Base-by-base conservation (phyloP, 2,797 vertebrate genomes). In the Hafferia zeledoni region DNA sequence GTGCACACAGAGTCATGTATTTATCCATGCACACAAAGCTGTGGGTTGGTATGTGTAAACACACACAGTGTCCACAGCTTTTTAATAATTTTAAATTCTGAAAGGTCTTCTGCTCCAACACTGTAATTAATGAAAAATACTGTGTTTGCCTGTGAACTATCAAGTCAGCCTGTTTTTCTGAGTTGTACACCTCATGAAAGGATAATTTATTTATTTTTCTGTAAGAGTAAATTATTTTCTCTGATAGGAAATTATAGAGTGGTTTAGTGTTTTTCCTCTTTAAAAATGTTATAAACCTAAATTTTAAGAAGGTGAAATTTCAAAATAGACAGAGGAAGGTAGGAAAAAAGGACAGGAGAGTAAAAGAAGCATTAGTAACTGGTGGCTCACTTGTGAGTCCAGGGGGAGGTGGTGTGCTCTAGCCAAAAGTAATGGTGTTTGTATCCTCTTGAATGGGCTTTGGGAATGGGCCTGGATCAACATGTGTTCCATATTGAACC, bases 331-430 rank as follows among this genome's bases (percentile, higher is more conserved):
- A 47, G 18, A 43, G 24, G 43, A 57, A 57, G 31, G 67, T 43
- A 57, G 44, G 39, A 44, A 1, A 1, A 33, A 20, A 8, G 24
- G 8, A 31, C 4, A 9, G 41, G 39, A 61, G 17, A 83, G 8
- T 18, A 44, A 63, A 67, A 68, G 50, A 76, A 71, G 15, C 30
- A 6, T 35, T 63, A 49, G 15, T 11, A 24, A 4, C 39, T 49
- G 39, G 28, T 23, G 33, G 15, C 6, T 87, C 0, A 0, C 11
- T 52, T 10, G 5, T 4, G 30, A 67, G n/a, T 0, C 0, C 8
- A 7, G 12, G 35, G 27, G 44, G 30, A 53, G 50, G 3, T 17
- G 30, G 18, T 33, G 23, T 8, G 2, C n/a, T 35, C 7, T 6
- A 28, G 25, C 12, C 1, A 3, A 55, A 76, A 22, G 41, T 4